Percentiles rank a stretch among this genome's conserved stretches.
These are phyloP conservation scores for Dryobotodes eremita DNA, from an alignment of 2,888 invertebrate genomes.

Conservation along the genomic window DNA sequence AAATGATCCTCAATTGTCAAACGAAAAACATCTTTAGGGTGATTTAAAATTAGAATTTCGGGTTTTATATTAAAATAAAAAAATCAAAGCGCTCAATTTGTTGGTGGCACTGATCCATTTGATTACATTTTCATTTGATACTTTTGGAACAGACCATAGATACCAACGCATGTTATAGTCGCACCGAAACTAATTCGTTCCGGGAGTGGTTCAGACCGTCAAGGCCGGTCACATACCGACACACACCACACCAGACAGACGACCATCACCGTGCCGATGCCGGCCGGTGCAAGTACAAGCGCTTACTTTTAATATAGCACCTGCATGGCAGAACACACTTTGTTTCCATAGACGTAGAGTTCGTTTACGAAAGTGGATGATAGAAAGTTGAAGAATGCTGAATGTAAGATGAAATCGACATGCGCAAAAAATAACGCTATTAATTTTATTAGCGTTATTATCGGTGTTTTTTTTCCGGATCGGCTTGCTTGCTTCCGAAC, in stretches of 20 bases:
- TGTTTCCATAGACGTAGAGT: neutral
- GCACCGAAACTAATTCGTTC: conserved; percentile 20
- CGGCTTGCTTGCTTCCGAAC: neutral
- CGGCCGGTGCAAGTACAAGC: conserved; percentile 11
- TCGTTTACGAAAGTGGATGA: neutral
- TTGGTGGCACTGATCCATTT: neutral
- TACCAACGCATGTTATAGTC: neutral
- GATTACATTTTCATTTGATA: neutral
- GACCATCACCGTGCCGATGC: neutral
- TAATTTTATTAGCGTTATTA: conserved; percentile 4
- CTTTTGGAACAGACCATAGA: neutral
- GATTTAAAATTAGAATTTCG: neutral
- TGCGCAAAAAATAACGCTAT: conserved; percentile 5
- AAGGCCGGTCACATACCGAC: conserved; percentile 42
- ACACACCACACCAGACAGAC: conserved; percentile 1
- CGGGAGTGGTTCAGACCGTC: conserved; percentile 8
- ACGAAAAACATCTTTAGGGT: neutral
- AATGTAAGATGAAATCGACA: neutral
- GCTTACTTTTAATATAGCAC: neutral
- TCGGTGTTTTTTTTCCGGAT: neutral
- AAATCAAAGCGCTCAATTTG: neutral
- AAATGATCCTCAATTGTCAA: neutral
- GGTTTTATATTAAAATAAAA: neutral
- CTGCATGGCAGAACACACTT: conserved; percentile 9
- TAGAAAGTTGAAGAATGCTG: conserved; percentile 9